Conservation (phyloP, 2,797 vertebrate genomes). For the Diplodus sargus region DNA sequence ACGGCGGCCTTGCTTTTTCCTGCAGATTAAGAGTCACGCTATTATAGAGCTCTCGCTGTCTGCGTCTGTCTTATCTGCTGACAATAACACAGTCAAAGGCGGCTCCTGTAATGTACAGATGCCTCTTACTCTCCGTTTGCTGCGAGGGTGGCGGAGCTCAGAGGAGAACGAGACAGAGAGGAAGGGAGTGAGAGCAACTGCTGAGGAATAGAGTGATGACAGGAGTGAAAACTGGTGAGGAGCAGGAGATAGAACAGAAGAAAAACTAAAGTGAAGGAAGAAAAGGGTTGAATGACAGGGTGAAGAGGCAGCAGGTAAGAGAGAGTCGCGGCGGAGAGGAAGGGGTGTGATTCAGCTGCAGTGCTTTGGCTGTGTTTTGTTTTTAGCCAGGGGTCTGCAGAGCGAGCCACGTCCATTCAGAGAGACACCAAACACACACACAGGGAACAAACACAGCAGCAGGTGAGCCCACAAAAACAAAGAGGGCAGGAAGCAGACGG, state of each 20-base stretch:
- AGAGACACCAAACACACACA: constrained; percentile 24
- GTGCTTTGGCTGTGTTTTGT: constrained; percentile 11
- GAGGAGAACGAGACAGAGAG: constrained; percentile 2
- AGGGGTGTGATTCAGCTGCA: constrained; percentile 33
- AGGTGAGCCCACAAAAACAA: constrained; percentile 61
- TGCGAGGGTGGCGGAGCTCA: constrained; percentile 14
- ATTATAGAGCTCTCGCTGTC: constrained; percentile 25
- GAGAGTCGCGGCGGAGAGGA: not conserved
- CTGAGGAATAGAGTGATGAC: constrained; percentile 19
- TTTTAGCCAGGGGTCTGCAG: constrained; percentile 21
- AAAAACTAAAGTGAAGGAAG: constrained; percentile 18
- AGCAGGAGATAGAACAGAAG: constrained; percentile 8
- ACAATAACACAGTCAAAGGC: constrained; percentile 31
- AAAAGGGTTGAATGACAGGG: not conserved
- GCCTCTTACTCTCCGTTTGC: constrained; percentile 8
- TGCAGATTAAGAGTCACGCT: constrained; percentile 50
- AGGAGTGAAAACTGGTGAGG: not conserved
- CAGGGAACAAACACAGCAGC: constrained; percentile 42
- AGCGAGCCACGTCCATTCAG: constrained; percentile 6
- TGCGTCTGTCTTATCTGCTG: constrained; percentile 28
- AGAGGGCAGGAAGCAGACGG: constrained; percentile 64
- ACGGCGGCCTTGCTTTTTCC: constrained; percentile 30
- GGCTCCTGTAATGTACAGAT: constrained; percentile 7
- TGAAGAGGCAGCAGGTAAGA: constrained; percentile 24
- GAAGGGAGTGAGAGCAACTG: not conserved